Evolutionary conservation across 2,797 vertebrate species (phyloP), one percentile per base, ranked within the genome.

Genomic region (Pipistrellus kuhlii): DNA sequence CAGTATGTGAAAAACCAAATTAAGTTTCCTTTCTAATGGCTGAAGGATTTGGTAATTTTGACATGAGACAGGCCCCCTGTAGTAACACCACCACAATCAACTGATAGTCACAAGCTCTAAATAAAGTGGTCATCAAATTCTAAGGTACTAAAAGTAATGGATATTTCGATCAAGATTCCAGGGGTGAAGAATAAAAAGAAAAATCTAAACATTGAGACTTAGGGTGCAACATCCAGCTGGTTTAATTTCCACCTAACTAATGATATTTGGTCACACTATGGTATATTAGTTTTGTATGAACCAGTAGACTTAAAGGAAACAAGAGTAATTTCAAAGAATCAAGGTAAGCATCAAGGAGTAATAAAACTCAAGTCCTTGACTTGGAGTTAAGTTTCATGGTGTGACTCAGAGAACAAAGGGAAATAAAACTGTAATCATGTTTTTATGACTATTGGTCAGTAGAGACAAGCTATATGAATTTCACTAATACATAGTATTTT

Each of bases 211-310:
- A 97, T 62, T 96, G 5, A 78, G 25, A 92, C 3, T 46, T 97
- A 91, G 94, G 94, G 84, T 32, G 5, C 97, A 97, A 97, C 96
- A 98, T 97, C 98, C 90, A 98, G 97, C 97, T 96, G 93, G 81
- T 96, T 98, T 98, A 95, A 97, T 99, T 98, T 98, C 98, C 95
- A 94, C 91, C 96, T 98, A 98, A 98, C 97, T 98, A 98, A 98
- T 97, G 98, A 98, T 98, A 98, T 98, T 99, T 97, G 98, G 98
- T 98, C 97, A 98, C 97, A 97, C 97, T 98, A 94, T 95, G 97
- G 95, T 97, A 94, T 97, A 98, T 98, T 98, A 98, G 98, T 98
- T 98, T 98, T 98, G 96, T 97, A 97, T 46, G 59, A 98, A 96
- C 96, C 97, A 98, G 98, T 98, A 98, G 97, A 97, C 96, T 98